Evolutionary conservation across 2,888 invertebrate genomes (phyloP).

Genomic region (Hoplodrina ambigua): DNA sequence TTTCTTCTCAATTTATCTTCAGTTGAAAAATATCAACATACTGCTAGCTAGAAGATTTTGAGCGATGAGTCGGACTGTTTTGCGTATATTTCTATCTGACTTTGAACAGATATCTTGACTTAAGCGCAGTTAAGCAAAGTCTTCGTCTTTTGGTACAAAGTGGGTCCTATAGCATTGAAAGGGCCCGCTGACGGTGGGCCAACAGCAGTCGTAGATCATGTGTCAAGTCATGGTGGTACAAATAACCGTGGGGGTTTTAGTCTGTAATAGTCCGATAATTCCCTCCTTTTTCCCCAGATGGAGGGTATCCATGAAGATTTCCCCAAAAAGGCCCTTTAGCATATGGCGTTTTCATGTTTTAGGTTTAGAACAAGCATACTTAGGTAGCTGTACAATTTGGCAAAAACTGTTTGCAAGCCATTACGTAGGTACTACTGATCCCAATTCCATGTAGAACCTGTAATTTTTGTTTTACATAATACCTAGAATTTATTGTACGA

Average conservation of each 20-base stretch:
- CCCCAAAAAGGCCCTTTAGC: too few relatives aligned
- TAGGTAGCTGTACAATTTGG: not conserved
- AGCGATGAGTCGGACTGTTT: too few relatives aligned
- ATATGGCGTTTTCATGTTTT: not conserved
- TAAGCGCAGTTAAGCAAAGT: not conserved
- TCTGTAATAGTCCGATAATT: too few relatives aligned
- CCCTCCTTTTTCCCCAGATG: too few relatives aligned
- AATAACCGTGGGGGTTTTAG: too few relatives aligned
- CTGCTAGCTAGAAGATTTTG: not conserved
- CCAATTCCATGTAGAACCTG: slow-evolving; percentile 7
- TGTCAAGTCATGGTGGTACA: too few relatives aligned
- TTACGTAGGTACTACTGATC: slow-evolving; percentile 6
- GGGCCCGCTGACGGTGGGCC: too few relatives aligned
- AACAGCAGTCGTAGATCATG: too few relatives aligned
- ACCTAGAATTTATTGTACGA: slow-evolving; percentile 30
- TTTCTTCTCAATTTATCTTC: not conserved
- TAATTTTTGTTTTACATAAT: slow-evolving; percentile 6
- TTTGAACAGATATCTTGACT: not conserved
- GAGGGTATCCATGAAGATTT: too few relatives aligned
- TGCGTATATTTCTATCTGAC: not conserved
- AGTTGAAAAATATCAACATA: too few relatives aligned
- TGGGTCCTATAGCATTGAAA: too few relatives aligned
- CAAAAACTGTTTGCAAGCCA: not conserved
- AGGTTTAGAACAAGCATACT: not conserved
- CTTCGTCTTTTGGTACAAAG: not conserved